These are phyloP conservation scores for Gallinago paraguaiae DNA, from an alignment of 2,113 vertebrate species.

Conservation along the genomic window DNA sequence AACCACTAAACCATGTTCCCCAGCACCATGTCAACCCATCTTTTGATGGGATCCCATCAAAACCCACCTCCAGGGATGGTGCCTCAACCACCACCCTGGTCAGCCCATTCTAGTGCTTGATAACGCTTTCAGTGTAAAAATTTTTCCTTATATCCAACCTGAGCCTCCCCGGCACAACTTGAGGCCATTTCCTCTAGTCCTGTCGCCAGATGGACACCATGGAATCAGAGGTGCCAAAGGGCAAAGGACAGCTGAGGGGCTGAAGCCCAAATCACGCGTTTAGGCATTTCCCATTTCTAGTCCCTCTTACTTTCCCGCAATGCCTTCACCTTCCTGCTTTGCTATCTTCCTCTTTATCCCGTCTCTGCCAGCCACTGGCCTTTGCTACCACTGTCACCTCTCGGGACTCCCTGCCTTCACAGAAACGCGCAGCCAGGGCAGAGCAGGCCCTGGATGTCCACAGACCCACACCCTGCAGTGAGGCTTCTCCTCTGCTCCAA, in stretches of 20 bases:
- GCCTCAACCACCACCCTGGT: too few relatives aligned
- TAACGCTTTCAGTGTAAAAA: too few relatives aligned
- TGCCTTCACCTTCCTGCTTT: not conserved
- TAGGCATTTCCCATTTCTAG: not conserved
- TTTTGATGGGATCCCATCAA: too few relatives aligned
- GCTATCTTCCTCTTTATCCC: not conserved
- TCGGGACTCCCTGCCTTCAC: not conserved
- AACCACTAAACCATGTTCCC: too few relatives aligned
- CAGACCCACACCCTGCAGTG: not conserved
- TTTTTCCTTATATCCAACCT: too few relatives aligned
- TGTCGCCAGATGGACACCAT: too few relatives aligned
- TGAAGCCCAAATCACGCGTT: not conserved
- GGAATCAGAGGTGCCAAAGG: not conserved
- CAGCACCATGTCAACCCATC: too few relatives aligned
- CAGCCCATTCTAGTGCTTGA: too few relatives aligned
- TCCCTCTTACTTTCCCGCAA: not conserved
- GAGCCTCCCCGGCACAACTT: too few relatives aligned
- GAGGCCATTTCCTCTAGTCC: too few relatives aligned
- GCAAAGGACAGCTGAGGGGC: not conserved
- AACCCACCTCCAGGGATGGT: too few relatives aligned
- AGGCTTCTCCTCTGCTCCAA: not conserved
- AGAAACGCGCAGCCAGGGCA: not conserved
- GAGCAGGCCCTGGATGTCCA: accelerated
- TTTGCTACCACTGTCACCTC: not conserved
- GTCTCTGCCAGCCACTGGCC: not conserved